Conservation (phyloP, 2,888 invertebrate genomes). For the Eupithecia subumbrata region DNA sequence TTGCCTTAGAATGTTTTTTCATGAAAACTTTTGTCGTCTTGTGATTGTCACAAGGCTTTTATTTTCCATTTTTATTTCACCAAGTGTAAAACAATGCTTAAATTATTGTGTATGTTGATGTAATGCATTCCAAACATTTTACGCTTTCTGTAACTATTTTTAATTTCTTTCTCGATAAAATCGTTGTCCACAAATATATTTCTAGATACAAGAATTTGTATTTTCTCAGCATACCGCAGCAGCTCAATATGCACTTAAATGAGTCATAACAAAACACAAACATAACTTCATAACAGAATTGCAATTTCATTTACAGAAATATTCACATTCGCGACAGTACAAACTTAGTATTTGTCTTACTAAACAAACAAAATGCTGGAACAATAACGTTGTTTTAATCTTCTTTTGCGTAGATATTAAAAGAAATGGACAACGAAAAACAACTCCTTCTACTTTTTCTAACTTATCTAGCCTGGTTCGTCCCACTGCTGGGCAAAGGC, state of each 20-base stretch:
- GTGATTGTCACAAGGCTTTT: too few species aligned
- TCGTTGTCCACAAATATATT: not conserved
- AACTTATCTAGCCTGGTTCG: too few species aligned
- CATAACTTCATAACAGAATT: slow-evolving; percentile 27
- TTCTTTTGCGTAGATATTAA: too few species aligned
- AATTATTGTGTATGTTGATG: not conserved
- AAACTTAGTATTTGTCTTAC: slow-evolving; percentile 25
- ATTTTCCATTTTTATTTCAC: too few species aligned
- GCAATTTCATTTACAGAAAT: slow-evolving; percentile 33
- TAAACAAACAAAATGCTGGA: not conserved
- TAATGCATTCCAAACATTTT: not conserved
- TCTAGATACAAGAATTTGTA: slow-evolving; percentile 16
- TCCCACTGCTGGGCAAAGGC: too few species aligned
- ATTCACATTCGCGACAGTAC: slow-evolving; percentile 36
- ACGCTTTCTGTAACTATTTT: not conserved
- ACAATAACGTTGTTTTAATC: not conserved
- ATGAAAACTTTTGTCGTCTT: too few species aligned
- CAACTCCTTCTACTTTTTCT: too few species aligned
- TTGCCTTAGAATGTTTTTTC: not conserved
- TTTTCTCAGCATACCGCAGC: slow-evolving; percentile 19
- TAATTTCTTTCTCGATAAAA: not conserved
- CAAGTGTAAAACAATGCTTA: not conserved
- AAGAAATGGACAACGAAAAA: too few species aligned
- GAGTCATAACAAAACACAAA: slow-evolving; percentile 37
- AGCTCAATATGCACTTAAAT: slow-evolving; percentile 35